phyloP scores from a whole-genome alignment of 2,797 vertebrate species.

The Danio aesculapii region DNA sequence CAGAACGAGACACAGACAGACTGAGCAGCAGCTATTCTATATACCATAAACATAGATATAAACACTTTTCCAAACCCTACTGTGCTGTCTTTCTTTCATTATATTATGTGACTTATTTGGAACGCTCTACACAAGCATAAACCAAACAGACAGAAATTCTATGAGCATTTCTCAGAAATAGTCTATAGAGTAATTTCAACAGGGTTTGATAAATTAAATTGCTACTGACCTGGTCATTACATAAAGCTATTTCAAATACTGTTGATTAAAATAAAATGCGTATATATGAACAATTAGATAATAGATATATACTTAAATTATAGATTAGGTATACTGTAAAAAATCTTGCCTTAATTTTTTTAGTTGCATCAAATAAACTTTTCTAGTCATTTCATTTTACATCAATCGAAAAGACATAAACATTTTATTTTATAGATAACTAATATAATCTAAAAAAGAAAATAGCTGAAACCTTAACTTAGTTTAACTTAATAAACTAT shows the following conservation, averaged over 20 bases:
- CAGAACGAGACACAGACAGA: slow-evolving; percentile 61
- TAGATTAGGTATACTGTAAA: too few species aligned
- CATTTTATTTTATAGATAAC: too few species aligned
- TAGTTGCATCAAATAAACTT: too few species aligned
- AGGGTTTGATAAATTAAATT: not conserved
- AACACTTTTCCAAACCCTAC: not conserved
- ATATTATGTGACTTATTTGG: not conserved
- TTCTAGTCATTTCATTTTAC: too few species aligned
- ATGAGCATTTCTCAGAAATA: not conserved
- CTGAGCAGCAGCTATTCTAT: not conserved
- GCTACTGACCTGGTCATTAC: not conserved
- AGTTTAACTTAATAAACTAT: too few species aligned
- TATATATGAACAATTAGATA: too few species aligned
- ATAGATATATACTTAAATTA: too few species aligned
- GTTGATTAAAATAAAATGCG: not conserved
- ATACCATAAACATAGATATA: slow-evolving; percentile 2
- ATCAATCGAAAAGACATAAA: too few species aligned
- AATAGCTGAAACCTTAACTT: too few species aligned
- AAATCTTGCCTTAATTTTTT: too few species aligned
- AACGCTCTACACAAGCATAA: not conserved
- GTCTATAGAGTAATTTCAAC: not conserved
- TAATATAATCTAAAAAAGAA: too few species aligned
- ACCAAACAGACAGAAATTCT: not conserved
- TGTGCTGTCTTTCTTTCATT: not conserved
- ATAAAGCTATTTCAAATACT: not conserved